phyloP scores from a whole-genome alignment of 1,140 invertebrate species.

The Diachasma alloeum region DNA sequence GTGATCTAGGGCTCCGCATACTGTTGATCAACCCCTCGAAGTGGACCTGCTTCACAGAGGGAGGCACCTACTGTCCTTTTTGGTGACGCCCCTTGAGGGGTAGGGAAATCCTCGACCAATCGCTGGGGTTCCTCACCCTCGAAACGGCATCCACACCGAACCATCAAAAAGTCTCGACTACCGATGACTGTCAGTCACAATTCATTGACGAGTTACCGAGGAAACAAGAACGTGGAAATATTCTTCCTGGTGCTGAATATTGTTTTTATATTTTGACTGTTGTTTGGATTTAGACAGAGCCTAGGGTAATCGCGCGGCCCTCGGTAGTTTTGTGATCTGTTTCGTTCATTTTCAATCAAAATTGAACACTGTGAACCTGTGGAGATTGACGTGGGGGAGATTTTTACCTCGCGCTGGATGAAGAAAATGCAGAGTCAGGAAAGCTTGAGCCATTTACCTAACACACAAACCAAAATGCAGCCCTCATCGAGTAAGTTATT shows the following conservation, averaged over 20 bases:
- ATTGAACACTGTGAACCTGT: not conserved
- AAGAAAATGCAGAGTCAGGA: conserved; percentile 48
- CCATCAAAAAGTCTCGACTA: conserved; percentile 50
- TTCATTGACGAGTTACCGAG: conserved; percentile 40
- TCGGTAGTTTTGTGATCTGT: not conserved
- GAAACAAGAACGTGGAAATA: not conserved
- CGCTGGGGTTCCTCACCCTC: conserved; percentile 21
- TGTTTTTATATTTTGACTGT: not conserved
- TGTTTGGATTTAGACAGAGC: not conserved
- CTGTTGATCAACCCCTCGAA: conserved; percentile 9
- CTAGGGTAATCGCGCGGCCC: not conserved
- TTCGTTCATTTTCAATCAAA: not conserved
- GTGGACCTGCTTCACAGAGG: not conserved
- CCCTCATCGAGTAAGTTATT: conserved; percentile 55
- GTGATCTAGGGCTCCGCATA: not conserved
- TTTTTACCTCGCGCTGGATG: conserved; percentile 9
- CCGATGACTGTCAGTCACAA: conserved; percentile 50
- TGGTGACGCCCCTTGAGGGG: conserved; percentile 48
- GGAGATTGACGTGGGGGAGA: not conserved
- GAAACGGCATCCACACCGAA: conserved; percentile 35
- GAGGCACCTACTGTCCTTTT: conserved; percentile 35
- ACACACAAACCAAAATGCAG: conserved; percentile 43
- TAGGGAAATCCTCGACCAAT: conserved; percentile 51
- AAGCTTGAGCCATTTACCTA: conserved; percentile 41
- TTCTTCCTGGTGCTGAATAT: not conserved